phyloP scores from a whole-genome alignment of 2,888 invertebrate species.

The Pachycephus smyrnensis region DNA sequence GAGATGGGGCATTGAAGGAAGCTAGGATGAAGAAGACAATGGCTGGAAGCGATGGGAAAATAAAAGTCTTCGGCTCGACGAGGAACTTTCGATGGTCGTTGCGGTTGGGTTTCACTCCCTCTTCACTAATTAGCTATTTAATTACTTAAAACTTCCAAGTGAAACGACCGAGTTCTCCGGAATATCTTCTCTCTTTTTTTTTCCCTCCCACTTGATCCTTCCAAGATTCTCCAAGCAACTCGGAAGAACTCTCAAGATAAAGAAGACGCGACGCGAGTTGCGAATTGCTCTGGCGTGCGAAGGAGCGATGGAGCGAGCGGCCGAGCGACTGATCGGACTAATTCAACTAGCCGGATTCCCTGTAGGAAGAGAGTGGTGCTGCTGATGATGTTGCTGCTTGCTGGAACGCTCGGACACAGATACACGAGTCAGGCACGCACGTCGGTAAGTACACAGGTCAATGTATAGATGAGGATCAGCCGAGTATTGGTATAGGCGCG shows the following conservation, averaged over 20 bases:
- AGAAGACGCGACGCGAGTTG: background rate
- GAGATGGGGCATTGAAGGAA: background rate
- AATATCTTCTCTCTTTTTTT: background rate
- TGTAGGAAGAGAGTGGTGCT: background rate
- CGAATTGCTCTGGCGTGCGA: background rate
- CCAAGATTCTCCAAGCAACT: background rate
- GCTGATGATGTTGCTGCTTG: background rate
- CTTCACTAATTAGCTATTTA: background rate
- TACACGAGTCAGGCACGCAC: background rate
- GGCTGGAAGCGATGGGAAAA: background rate
- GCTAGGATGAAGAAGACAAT: background rate
- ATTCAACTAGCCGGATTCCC: background rate
- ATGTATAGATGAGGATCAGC: background rate
- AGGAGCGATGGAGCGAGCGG: background rate
- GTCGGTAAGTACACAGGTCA: background rate
- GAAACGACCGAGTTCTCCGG: background rate
- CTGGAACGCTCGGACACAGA: background rate
- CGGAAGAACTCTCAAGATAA: background rate
- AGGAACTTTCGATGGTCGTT: background rate
- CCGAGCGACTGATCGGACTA: slow-evolving; percentile 9
- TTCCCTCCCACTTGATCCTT: background rate
- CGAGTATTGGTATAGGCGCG: background rate
- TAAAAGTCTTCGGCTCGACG: background rate
- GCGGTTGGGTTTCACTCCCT: background rate
- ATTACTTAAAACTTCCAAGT: background rate